Percentiles rank a stretch among this genome's conserved stretches.
phyloP scores from a whole-genome alignment of 1,140 invertebrate genomes.

The Scaptomyza graminum region DNA sequence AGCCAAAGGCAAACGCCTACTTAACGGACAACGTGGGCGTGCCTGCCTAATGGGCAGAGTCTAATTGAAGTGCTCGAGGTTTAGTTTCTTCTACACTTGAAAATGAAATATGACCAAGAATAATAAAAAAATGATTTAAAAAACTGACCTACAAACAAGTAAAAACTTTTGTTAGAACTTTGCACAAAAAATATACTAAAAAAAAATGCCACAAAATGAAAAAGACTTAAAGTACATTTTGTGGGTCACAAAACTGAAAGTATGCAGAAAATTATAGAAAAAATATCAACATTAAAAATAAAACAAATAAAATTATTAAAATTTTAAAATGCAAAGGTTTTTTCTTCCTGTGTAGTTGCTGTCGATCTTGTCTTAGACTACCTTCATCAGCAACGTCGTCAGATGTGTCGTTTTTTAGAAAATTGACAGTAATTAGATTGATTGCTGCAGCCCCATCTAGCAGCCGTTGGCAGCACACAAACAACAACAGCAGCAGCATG shows the following conservation, averaged over 20 bases:
- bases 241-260: too few relatives aligned
- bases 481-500: conserved; percentile 25
- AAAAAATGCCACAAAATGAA: too few relatives aligned
- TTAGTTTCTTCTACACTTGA: background rate
- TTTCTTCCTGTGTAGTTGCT: background rate
- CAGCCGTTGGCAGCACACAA: conserved; percentile 1
- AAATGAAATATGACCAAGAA: background rate
- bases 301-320: too few relatives aligned
- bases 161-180: too few relatives aligned
- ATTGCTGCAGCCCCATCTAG: conserved; percentile 54
- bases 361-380: background rate
- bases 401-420: conserved; percentile 10
- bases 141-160: too few relatives aligned
- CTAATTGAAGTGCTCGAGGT: conserved; percentile 55
- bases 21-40: conserved; percentile 10
- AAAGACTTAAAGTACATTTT: too few relatives aligned
- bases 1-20: background rate
- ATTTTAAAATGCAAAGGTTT: too few relatives aligned
- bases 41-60: conserved; percentile 9
- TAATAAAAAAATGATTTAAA: background rate
- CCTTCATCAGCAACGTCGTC: background rate
- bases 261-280: too few relatives aligned
- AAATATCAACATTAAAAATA: too few relatives aligned
- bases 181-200: too few relatives aligned
- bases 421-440: conserved; percentile 81